Conservation (phyloP, 2,888 invertebrate genomes). For the Eupithecia subumbrata region DNA sequence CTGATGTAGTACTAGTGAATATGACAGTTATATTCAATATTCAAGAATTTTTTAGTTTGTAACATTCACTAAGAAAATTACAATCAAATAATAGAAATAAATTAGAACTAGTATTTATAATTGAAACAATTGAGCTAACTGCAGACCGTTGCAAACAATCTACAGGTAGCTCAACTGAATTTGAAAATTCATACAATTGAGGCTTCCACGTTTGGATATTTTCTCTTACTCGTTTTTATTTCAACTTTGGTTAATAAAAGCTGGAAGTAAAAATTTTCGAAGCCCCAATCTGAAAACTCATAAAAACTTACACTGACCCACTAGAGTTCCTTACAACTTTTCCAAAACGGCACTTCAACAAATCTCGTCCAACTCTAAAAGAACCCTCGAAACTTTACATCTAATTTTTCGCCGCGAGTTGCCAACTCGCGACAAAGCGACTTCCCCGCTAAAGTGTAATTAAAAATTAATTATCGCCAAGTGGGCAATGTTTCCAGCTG, state of each 20-base stretch:
- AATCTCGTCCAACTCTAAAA: slow-evolving; percentile 6
- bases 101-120: no score
- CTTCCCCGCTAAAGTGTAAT: slow-evolving; percentile 48
- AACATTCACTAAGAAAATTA: no score
- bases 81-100: no score
- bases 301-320: not conserved
- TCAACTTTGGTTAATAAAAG: not conserved
- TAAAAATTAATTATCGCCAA: slow-evolving; percentile 61
- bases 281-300: slow-evolving; percentile 1
- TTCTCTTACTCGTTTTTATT: not conserved
- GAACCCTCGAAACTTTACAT: slow-evolving; percentile 29
- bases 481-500: slow-evolving; percentile 44
- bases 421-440: slow-evolving; percentile 44
- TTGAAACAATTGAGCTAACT: no score
- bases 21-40: no score
- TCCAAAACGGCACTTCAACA: slow-evolving; percentile 7
- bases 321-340: slow-evolving; percentile 1
- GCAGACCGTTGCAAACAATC: no score
- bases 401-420: slow-evolving; percentile 26
- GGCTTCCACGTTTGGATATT: no score
- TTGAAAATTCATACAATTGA: no score
- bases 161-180: no score
- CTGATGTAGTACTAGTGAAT: no score
- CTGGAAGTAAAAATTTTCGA: not conserved
- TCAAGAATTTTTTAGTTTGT: no score